Percentiles rank a stretch among this genome's conserved stretches.
Conservation (phyloP, 2,888 invertebrate species). For the Harmothoe impar region DNA sequence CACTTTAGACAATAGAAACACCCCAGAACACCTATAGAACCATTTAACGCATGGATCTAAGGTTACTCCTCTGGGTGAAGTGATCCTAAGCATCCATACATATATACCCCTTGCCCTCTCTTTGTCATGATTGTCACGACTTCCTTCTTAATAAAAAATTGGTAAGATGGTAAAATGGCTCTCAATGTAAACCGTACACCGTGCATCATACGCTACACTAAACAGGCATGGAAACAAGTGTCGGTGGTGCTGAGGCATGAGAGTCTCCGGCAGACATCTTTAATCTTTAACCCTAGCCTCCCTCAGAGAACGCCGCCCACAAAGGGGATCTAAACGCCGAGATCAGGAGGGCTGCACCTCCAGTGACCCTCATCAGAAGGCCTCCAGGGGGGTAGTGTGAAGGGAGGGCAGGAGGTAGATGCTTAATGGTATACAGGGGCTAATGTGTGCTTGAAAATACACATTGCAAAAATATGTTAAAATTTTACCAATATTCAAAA, state of each 20-base stretch:
- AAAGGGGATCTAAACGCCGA: background rate
- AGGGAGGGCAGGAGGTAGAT: too few relatives aligned
- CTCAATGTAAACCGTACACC: background rate
- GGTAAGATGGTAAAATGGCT: background rate
- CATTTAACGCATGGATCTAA: too few relatives aligned
- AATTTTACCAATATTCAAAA: too few relatives aligned
- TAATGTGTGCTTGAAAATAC: too few relatives aligned
- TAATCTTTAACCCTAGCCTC: background rate
- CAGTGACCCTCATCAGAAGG: background rate
- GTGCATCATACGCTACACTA: background rate
- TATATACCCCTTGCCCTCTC: background rate
- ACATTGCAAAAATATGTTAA: too few relatives aligned
- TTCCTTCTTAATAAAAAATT: background rate
- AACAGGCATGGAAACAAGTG: constrained; percentile 19
- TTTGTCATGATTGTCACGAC: background rate
- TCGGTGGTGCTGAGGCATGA: background rate
- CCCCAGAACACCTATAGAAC: too few relatives aligned
- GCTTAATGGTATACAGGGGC: too few relatives aligned
- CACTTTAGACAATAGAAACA: too few relatives aligned
- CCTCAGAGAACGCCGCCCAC: background rate
- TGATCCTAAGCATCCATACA: background rate
- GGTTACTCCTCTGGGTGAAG: too few relatives aligned
- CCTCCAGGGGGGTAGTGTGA: too few relatives aligned
- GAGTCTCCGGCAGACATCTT: constrained; percentile 8
- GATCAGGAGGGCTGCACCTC: constrained; percentile 9